phyloP scores from a whole-genome alignment of 92 coral and sea anemone genomes.

The Porites rus region DNA sequence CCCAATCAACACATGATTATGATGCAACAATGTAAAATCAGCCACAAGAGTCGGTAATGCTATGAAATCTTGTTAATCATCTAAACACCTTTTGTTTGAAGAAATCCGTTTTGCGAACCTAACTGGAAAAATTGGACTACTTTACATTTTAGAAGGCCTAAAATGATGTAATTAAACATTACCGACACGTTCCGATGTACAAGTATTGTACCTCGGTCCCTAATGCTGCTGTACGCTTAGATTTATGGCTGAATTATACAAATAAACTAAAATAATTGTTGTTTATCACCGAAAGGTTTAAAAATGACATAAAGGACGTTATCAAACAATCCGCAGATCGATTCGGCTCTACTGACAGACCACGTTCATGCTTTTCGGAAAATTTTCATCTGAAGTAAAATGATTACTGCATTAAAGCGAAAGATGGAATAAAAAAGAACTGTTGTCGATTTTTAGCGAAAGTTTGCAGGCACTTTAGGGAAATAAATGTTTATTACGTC shows the following conservation, averaged over 20 bases:
- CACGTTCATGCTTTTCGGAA: neutral
- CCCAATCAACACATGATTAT: constrained; percentile 9
- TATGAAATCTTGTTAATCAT: neutral
- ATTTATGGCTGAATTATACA: constrained; percentile 5
- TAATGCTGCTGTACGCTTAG: neutral
- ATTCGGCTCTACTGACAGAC: neutral
- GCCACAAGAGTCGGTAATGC: neutral
- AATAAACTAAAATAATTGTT: constrained; percentile 10
- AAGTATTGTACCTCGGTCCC: neutral
- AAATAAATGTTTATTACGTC: constrained; percentile 50
- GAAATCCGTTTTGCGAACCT: neutral
- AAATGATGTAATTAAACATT: neutral
- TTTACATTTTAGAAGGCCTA: neutral
- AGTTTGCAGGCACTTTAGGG: neutral
- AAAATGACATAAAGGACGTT: constrained; percentile 4
- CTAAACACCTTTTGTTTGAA: neutral
- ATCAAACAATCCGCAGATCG: constrained; percentile 11
- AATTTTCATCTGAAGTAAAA: neutral
- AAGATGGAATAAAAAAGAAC: neutral
- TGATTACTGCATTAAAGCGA: neutral
- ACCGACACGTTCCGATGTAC: constrained; percentile 17
- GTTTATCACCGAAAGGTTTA: constrained; percentile 7
- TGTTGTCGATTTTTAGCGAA: neutral
- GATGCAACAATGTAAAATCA: neutral
- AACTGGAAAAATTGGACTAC: neutral